Percentiles rank a stretch among this genome's conserved stretches.
phyloP scores from a whole-genome alignment of 2,888 invertebrate species.

The Macropis europaea region DNA sequence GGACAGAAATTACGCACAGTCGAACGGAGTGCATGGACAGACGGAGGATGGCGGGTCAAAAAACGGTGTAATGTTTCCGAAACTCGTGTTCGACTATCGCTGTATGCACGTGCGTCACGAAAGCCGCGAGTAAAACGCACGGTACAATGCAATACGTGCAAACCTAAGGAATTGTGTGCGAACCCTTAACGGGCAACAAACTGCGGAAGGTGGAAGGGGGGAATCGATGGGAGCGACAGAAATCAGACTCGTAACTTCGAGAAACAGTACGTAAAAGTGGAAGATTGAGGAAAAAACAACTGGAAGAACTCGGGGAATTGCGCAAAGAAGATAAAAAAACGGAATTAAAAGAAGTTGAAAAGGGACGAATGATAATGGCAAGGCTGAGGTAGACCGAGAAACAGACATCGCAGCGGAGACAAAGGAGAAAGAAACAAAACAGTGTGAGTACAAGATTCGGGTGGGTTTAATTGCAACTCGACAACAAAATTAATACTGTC shows the following conservation, averaged over 20 bases:
- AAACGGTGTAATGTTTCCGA: conserved; percentile 9
- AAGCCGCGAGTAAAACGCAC: conserved; percentile 36
- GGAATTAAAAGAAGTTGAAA: too few relatives aligned
- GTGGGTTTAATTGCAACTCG: too few relatives aligned
- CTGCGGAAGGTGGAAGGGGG: conserved; percentile 18
- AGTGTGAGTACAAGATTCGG: too few relatives aligned
- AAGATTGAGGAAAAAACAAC: background rate
- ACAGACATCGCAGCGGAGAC: too few relatives aligned
- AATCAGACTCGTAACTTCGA: background rate
- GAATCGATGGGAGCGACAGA: conserved; percentile 16
- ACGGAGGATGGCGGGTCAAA: conserved; percentile 1
- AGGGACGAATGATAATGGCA: background rate
- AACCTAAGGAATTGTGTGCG: conserved; percentile 48
- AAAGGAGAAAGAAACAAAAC: background rate
- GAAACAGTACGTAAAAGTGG: background rate
- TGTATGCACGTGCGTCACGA: conserved; percentile 19
- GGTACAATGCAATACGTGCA: conserved; percentile 41
- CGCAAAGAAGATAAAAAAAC: too few relatives aligned
- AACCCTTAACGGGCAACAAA: conserved; percentile 52
- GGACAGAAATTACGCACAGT: conserved; percentile 10
- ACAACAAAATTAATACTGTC: too few relatives aligned
- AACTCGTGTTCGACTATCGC: conserved; percentile 10
- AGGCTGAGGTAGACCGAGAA: too few relatives aligned
- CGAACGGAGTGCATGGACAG: background rate
- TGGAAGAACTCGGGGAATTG: too few relatives aligned